These are phyloP conservation scores for Gyrodactylus salaris DNA, from an alignment of 1,140 invertebrate genomes.

Conservation along the genomic window DNA sequence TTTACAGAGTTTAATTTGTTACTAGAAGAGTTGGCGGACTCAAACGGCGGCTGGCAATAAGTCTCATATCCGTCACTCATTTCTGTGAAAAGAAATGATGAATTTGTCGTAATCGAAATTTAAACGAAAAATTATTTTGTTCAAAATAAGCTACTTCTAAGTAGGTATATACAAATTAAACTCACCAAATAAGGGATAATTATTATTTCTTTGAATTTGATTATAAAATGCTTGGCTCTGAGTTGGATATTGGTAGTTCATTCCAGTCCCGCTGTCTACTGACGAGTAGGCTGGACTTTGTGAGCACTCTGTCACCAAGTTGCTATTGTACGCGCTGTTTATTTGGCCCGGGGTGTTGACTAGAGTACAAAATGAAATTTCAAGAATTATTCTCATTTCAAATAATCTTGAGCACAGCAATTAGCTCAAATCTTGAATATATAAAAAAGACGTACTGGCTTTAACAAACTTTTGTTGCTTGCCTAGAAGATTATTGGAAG, in stretches of 20 bases:
- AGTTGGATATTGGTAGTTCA: not conserved
- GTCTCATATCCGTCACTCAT: not conserved
- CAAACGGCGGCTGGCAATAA: not conserved
- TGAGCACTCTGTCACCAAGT: too few relatives aligned
- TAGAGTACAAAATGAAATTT: too few relatives aligned
- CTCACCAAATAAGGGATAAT: not conserved
- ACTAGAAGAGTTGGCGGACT: not conserved
- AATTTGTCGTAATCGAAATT: not conserved
- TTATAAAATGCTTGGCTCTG: not conserved
- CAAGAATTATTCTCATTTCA: too few relatives aligned
- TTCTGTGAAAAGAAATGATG: not conserved
- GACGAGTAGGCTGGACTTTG: not conserved
- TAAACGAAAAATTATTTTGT: too few relatives aligned
- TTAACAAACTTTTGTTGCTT: too few relatives aligned
- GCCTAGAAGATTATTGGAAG: too few relatives aligned
- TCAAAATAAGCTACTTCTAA: too few relatives aligned
- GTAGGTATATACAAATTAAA: not conserved
- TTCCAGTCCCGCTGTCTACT: not conserved
- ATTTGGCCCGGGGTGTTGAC: too few relatives aligned
- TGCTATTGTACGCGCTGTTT: too few relatives aligned
- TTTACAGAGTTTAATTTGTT: not conserved
- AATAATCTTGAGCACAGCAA: too few relatives aligned
- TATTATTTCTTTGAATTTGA: not conserved
- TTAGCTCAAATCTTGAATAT: too few relatives aligned
- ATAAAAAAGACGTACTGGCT: too few relatives aligned